Conservation (phyloP, 2,888 invertebrate species). For the Phengaris alcon region DNA sequence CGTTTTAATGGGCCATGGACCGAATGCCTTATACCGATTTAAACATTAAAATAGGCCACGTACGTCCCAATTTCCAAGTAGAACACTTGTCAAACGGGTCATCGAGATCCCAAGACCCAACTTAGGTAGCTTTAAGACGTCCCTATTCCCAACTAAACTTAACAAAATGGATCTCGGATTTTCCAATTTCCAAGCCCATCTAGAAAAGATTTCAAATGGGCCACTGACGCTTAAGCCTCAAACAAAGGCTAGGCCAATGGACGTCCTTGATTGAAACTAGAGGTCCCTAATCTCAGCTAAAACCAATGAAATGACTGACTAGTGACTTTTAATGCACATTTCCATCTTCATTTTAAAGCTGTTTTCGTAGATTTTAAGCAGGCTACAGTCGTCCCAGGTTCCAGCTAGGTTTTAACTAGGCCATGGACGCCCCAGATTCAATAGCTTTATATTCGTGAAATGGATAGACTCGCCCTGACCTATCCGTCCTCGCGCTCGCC, state of each 20-base stretch:
- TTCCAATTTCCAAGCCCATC: too few species aligned
- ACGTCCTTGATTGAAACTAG: too few species aligned
- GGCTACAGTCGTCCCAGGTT: neutral
- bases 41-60: neutral
- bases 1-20: neutral
- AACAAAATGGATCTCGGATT: too few species aligned
- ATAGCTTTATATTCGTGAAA: neutral
- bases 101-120: neutral
- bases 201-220: neutral
- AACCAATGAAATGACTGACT: too few species aligned
- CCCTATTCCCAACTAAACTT: too few species aligned
- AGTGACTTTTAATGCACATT: too few species aligned
- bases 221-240: neutral
- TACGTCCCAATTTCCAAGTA: neutral
- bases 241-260: neutral
- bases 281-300: too few species aligned
- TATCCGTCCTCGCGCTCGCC: constrained; percentile 11
- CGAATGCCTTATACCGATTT: neutral
- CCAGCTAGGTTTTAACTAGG: neutral
- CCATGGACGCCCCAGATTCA: neutral
- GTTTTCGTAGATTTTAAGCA: too few species aligned
- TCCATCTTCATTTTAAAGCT: too few species aligned
- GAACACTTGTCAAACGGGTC: neutral
- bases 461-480: constrained; percentile 23
- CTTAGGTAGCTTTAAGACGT: neutral